Evolutionary conservation across 1,140 invertebrate genomes (phyloP).

Genomic region (Saxidomus purpurata): DNA sequence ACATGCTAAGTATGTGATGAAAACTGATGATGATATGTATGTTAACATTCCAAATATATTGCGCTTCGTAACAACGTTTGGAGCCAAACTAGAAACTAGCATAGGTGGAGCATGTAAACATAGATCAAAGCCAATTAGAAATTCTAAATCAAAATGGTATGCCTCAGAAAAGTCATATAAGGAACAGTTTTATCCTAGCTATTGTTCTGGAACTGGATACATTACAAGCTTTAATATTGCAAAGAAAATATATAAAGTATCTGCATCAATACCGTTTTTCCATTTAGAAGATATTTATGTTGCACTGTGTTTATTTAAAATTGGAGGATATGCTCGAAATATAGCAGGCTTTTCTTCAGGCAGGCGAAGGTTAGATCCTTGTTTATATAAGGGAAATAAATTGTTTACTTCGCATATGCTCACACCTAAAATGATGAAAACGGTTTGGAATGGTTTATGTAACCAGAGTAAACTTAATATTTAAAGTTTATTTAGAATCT

Average conservation of each 20-base stretch:
- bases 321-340: conserved; percentile 15
- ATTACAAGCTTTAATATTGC: conserved; percentile 84
- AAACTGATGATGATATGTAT: conserved; percentile 88
- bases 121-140: conserved; percentile 71
- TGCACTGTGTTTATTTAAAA: conserved; percentile 73
- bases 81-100: background rate
- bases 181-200: conserved; percentile 83
- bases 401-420: background rate
- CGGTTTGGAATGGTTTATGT: too few species aligned
- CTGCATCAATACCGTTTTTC: conserved; percentile 81
- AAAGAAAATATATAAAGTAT: conserved; percentile 76
- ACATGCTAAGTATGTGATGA: conserved; percentile 87
- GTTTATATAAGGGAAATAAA: background rate
- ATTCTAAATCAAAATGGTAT: conserved; percentile 85
- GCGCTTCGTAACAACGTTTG: background rate
- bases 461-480: too few species aligned
- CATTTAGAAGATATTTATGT: conserved; percentile 86
- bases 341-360: conserved; percentile 60
- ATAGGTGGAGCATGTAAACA: conserved; percentile 61
- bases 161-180: conserved; percentile 81
- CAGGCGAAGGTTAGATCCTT: background rate
- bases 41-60: conserved; percentile 82
- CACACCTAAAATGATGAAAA: too few species aligned
- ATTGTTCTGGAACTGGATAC: conserved; percentile 86
- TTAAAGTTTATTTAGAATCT: too few species aligned